Evolutionary conservation across 2,888 invertebrate species (phyloP).

Genomic region (Amphipoea lucens): DNA sequence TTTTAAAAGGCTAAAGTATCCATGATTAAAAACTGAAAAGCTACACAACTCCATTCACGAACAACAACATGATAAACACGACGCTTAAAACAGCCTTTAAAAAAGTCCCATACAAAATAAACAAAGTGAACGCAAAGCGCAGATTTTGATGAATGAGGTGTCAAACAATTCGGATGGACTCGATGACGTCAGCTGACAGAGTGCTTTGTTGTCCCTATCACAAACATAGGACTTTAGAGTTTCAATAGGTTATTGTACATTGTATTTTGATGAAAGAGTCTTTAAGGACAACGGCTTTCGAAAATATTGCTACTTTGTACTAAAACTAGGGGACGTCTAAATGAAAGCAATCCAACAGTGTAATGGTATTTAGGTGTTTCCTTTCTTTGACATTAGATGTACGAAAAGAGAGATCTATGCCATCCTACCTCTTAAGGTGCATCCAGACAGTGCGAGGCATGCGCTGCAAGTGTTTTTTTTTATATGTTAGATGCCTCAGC

Average conservation of each 20-base stretch:
- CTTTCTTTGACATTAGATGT: neutral
- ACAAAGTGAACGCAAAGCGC: constrained; percentile 44
- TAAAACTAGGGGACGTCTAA: neutral
- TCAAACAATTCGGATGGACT: constrained; percentile 58
- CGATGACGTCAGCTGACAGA: constrained; percentile 43
- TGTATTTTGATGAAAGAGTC: constrained; percentile 12
- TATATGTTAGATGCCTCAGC: too few species aligned
- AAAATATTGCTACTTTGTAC: neutral
- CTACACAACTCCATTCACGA: constrained; percentile 4
- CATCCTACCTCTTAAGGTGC: too few species aligned
- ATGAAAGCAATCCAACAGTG: neutral
- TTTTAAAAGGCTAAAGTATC: neutral
- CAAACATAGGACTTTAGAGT: constrained; percentile 40
- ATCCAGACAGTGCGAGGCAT: too few species aligned
- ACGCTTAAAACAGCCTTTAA: constrained; percentile 15
- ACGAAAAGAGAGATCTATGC: neutral
- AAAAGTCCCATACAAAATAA: constrained; percentile 37
- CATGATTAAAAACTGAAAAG: neutral
- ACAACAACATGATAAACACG: constrained; percentile 28
- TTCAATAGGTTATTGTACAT: constrained; percentile 47
- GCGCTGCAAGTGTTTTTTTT: too few species aligned
- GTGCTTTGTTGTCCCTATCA: constrained; percentile 45
- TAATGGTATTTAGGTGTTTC: neutral
- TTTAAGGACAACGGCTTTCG: neutral
- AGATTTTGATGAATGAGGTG: constrained; percentile 57